Evolutionary conservation across 2,888 invertebrate species (phyloP), one percentile per base, ranked within the genome.

Genomic region (Trissonchulus latispiculum): DNA sequence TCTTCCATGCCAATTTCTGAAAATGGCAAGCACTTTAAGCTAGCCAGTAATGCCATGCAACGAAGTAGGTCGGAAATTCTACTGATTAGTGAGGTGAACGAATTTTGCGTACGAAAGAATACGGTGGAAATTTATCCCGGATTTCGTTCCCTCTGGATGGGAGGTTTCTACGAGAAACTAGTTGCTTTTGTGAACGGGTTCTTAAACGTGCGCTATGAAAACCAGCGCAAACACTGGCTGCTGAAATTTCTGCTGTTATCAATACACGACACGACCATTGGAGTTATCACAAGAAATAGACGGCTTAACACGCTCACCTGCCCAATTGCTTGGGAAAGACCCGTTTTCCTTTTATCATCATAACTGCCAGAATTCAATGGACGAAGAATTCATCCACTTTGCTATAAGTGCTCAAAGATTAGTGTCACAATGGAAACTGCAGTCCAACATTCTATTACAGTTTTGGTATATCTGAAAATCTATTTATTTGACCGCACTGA

Each of bases 81-180:
- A 32, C 69, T 8, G n/a, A 23, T n/a, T 33, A 15, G 35, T 15
- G 36, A 32, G n/a, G 69, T 68, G 2, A 36, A 35, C 29, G 35
- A 68, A 32, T 68, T 32, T 36, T 35, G 33, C 69, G n/a, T n/a
- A 28, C 3, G 2, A 36, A 36, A n/a, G 69, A 23, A 33, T 68
- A 32, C 35, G 36, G 36, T 68, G 69, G 69, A 68, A 68, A n/a
- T 68, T 68, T 33, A 68, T 68, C 29, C n/a, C 69, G 15, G 69
- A 68, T 8, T 36, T 32, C 3, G 33, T 36, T 15, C 69, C 69
- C 15, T n/a, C n/a, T 68, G 69, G 35, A 68, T 68, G 69, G 69
- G 69, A n/a, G 69, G 69, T 15, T 68, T 68, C 35, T 68, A 68
- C 36, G 69, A 68, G 36, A 23, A 36, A 3, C 33, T 68, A 36